phyloP scores from a whole-genome alignment of 2,888 invertebrate genomes.

The Brachyptera risi region DNA sequence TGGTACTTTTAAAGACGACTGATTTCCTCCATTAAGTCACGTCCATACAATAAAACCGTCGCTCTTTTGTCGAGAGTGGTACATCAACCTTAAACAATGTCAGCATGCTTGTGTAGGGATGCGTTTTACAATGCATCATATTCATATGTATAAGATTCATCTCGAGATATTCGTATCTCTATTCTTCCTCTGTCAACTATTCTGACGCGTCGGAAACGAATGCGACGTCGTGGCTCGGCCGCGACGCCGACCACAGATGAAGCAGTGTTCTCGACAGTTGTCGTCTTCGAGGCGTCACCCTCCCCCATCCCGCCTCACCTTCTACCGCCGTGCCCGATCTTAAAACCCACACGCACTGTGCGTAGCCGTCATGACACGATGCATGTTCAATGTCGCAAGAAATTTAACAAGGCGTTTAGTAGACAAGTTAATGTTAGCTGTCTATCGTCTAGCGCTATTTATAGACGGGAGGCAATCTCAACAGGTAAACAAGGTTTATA shows the following conservation, averaged over 20 bases:
- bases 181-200: too few relatives aligned
- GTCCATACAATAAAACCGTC: not conserved
- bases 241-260: conserved; percentile 4
- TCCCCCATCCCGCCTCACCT: not conserved
- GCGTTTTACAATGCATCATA: too few relatives aligned
- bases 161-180: too few relatives aligned
- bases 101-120: too few relatives aligned
- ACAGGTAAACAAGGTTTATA: too few relatives aligned
- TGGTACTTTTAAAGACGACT: conserved; percentile 7
- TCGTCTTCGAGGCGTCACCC: not conserved
- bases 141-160: too few relatives aligned
- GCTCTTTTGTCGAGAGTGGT: too few relatives aligned
- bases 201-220: not conserved
- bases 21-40: conserved; percentile 4
- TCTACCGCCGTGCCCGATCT: too few relatives aligned
- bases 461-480: not conserved
- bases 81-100: too few relatives aligned
- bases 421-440: not conserved
- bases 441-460: not conserved
- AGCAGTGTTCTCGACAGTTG: not conserved
- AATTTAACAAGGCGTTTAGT: not conserved
- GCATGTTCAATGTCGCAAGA: not conserved
- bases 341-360: not conserved
- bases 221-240: not conserved
- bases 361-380: not conserved